Conservation (phyloP, 2,113 vertebrate species). For the Bos javanicus region DNA sequence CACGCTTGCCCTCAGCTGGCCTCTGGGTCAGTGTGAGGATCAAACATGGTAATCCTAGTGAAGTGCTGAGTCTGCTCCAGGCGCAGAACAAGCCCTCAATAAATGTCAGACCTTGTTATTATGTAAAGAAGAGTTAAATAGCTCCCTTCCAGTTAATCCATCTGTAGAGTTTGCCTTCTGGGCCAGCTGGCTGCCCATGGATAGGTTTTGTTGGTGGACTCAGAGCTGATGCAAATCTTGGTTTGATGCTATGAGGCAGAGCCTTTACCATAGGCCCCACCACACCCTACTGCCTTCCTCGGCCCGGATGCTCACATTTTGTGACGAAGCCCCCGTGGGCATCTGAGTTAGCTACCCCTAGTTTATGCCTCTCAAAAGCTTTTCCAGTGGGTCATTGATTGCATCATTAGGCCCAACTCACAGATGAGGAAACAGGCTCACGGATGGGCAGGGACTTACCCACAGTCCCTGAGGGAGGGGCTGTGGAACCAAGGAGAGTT, state of each 20-base stretch:
- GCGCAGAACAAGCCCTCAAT: conserved; percentile 34
- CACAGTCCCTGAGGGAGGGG: neutral
- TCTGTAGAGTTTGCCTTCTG: conserved; percentile 50
- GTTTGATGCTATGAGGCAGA: neutral
- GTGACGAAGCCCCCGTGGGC: neutral
- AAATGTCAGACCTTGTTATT: conserved; percentile 49
- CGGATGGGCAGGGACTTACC: rapidly evolving
- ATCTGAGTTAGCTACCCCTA: neutral
- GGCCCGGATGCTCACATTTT: rapidly evolving
- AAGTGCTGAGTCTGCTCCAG: conserved; percentile 53
- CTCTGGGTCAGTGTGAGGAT: neutral
- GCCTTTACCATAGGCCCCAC: neutral
- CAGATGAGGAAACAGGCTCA: neutral
- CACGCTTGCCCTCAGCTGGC: neutral
- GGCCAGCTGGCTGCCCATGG: conserved; percentile 11
- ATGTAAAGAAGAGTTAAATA: conserved; percentile 64
- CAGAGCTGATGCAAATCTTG: neutral
- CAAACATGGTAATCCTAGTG: conserved; percentile 40
- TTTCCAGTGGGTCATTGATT: neutral
- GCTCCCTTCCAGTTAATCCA: conserved; percentile 38
- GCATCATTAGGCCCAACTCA: neutral
- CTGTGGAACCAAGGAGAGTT: neutral
- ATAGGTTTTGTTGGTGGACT: neutral
- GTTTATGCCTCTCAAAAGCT: neutral
- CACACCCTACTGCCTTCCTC: neutral